phyloP scores from a whole-genome alignment of 2,113 vertebrate species.

The Alexandromys fortis region DNA sequence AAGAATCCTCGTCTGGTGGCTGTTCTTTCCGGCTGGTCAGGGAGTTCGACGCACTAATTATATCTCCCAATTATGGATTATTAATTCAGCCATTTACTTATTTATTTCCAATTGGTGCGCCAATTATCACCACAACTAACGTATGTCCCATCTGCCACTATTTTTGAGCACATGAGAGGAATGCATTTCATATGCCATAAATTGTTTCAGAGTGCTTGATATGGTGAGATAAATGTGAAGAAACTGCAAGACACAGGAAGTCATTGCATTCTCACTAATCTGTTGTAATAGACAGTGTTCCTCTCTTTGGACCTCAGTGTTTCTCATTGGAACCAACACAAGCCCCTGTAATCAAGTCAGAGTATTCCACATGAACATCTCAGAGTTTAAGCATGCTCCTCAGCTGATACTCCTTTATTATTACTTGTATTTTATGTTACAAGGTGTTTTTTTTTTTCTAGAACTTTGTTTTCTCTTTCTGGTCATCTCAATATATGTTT shows the following conservation, averaged over 20 bases:
- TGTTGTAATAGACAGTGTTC: not conserved
- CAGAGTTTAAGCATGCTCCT: not conserved
- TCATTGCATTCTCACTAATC: not conserved
- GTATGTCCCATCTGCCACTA: not conserved
- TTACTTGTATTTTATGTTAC: not conserved
- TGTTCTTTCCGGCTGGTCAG: too few relatives aligned
- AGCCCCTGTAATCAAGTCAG: not conserved
- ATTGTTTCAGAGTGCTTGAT: not conserved
- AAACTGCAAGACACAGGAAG: not conserved
- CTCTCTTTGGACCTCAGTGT: not conserved
- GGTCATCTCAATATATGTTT: not conserved
- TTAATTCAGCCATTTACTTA: not conserved
- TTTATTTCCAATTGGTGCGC: not conserved
- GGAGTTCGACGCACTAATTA: too few relatives aligned
- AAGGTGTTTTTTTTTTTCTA: not conserved
- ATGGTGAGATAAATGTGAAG: not conserved
- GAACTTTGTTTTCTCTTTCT: not conserved
- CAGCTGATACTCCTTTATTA: not conserved
- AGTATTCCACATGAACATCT: not conserved
- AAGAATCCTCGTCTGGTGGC: too few relatives aligned
- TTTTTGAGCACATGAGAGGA: not conserved
- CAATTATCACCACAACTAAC: not conserved
- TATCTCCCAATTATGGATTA: not conserved
- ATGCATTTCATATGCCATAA: not conserved
- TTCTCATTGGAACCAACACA: not conserved